A percentile compares a stretch with the other conserved stretches of the same genome.
Conservation (phyloP, 2,888 invertebrate species). For the Agelastica alni region DNA sequence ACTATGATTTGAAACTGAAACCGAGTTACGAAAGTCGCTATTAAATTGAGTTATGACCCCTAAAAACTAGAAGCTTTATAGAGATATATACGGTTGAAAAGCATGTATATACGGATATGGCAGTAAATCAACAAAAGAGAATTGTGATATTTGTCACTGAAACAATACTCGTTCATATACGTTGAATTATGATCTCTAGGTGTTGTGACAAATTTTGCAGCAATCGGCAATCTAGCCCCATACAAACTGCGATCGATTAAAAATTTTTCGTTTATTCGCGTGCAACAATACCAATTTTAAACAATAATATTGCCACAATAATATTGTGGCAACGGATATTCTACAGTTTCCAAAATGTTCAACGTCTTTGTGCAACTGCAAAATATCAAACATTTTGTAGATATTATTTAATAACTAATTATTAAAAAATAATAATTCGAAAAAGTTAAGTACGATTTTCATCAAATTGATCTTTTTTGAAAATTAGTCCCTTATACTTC, state of each 20-base stretch:
- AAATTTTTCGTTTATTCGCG: conserved; percentile 1
- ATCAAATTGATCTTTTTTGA: too few species aligned
- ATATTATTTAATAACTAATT: too few species aligned
- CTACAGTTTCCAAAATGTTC: too few species aligned
- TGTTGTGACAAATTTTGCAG: conserved; percentile 20
- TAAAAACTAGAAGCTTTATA: conserved; percentile 37
- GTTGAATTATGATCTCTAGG: conserved; percentile 21
- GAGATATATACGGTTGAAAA: conserved; percentile 33
- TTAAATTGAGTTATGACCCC: conserved; percentile 35
- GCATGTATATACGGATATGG: conserved; percentile 19
- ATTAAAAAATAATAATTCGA: too few species aligned
- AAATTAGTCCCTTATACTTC: too few species aligned
- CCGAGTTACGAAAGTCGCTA: conserved; percentile 32
- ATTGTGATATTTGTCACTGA: conserved; percentile 42
- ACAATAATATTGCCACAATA: not conserved
- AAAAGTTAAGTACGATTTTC: too few species aligned
- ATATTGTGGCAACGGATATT: too few species aligned
- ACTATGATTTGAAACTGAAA: conserved; percentile 17
- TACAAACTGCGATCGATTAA: conserved; percentile 6
- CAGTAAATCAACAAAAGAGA: conserved; percentile 43
- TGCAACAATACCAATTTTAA: not conserved
- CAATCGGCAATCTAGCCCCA: conserved; percentile 5
- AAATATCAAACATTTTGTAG: too few species aligned
- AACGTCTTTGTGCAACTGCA: too few species aligned
- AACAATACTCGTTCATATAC: conserved; percentile 33